A percentile compares a stretch with the other conserved stretches of the same genome.
These are phyloP conservation scores for Sapayoa aenigma DNA, from an alignment of 2,113 vertebrate genomes.

Conservation along the genomic window DNA sequence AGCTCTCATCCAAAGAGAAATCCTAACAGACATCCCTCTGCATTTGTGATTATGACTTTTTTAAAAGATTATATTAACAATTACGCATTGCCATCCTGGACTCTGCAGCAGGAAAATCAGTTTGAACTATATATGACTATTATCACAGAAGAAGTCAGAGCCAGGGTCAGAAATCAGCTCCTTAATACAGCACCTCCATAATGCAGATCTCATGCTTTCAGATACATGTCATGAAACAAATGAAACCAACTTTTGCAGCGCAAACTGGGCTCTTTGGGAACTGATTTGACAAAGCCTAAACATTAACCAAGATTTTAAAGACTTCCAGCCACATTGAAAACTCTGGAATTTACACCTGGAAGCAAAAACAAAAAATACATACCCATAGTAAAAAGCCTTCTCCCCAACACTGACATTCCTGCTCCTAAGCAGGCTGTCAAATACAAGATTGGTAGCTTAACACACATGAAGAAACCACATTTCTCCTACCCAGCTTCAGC, in stretches of 20 bases:
- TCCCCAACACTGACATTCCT: neutral
- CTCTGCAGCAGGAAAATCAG: neutral
- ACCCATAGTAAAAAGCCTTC: neutral
- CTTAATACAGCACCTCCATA: neutral
- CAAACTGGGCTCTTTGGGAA: neutral
- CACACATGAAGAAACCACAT: fast-evolving
- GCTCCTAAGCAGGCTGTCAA: neutral
- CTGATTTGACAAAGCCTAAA: neutral
- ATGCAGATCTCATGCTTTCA: neutral
- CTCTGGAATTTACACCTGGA: neutral
- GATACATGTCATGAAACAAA: neutral
- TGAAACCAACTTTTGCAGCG: neutral
- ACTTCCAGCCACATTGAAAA: neutral
- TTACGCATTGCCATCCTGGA: neutral
- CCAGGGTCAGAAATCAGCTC: neutral
- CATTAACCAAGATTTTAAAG: neutral
- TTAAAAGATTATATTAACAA: neutral
- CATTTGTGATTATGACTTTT: neutral
- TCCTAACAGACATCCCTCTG: neutral
- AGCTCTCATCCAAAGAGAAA: neutral
- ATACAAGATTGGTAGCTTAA: neutral
- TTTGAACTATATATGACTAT: neutral
- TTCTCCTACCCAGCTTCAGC: neutral
- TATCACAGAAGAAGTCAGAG: neutral
- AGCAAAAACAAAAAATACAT: neutral